phyloP scores from a whole-genome alignment of 2,797 vertebrate species.

The Pogoniulus pusillus region DNA sequence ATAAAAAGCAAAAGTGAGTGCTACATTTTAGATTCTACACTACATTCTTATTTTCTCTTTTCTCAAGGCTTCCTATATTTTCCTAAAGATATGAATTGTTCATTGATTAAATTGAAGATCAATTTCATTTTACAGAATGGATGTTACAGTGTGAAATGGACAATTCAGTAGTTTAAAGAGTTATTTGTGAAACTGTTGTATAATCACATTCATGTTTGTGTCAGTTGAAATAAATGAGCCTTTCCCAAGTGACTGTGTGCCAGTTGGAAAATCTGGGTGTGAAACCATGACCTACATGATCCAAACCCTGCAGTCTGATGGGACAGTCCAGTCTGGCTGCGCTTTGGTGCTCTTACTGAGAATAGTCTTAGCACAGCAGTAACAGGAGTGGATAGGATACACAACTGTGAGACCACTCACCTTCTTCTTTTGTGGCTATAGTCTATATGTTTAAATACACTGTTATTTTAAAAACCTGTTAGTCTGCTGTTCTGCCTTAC shows the following conservation, averaged over 20 bases:
- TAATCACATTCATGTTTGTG: background rate
- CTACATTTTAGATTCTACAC: background rate
- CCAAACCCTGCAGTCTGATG: fast-evolving
- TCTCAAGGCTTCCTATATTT: background rate
- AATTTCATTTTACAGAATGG: background rate
- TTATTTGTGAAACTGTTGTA: background rate
- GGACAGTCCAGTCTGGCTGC: background rate
- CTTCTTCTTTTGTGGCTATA: background rate
- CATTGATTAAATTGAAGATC: background rate
- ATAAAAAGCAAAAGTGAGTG: background rate
- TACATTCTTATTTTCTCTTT: background rate
- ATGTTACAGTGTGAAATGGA: background rate
- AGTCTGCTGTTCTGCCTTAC: background rate
- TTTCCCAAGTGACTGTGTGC: background rate
- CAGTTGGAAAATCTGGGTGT: background rate
- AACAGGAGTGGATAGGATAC: background rate
- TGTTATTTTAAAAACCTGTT: background rate
- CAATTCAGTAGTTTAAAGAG: background rate
- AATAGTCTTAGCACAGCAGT: background rate
- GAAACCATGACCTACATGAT: background rate
- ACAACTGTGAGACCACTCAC: background rate
- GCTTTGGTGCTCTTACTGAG: background rate
- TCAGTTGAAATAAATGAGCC: background rate
- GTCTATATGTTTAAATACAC: background rate
- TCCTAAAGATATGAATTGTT: background rate